Conservation (phyloP, 2,797 vertebrate genomes). For the Fundulus diaphanus region DNA sequence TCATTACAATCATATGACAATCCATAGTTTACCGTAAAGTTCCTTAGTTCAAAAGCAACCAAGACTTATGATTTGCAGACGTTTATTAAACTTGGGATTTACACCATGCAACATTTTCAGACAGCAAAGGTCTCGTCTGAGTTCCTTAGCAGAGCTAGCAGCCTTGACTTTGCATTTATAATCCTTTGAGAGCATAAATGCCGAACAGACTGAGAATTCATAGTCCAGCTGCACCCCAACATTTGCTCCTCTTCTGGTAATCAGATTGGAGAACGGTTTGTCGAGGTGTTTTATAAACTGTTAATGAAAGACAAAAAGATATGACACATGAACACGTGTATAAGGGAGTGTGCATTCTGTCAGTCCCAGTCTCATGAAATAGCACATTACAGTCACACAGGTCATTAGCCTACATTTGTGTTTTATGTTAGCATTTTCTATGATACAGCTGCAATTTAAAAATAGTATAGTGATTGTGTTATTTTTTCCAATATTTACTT, state of each 20-base stretch:
- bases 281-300: not conserved
- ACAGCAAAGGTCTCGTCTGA: not conserved
- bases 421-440: not conserved
- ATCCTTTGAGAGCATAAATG: not conserved
- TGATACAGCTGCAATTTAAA: not conserved
- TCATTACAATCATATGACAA: not conserved
- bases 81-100: not conserved
- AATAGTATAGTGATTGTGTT: not conserved
- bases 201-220: not conserved
- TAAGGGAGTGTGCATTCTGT: not conserved
- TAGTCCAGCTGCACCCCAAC: not conserved
- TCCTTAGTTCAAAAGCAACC: not conserved
- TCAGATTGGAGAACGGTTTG: not conserved
- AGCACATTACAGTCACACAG: not conserved
- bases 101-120: not conserved
- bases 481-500: not conserved
- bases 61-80: not conserved
- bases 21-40: not conserved
- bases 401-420: not conserved
- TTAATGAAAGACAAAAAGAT: not conserved
- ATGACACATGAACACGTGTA: not conserved
- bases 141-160: not conserved
- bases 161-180: not conserved
- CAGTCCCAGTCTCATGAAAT: no score
- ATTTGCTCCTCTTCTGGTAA: not conserved